phyloP scores from a whole-genome alignment of 1,140 invertebrate species.

The Drosophila parvula region DNA sequence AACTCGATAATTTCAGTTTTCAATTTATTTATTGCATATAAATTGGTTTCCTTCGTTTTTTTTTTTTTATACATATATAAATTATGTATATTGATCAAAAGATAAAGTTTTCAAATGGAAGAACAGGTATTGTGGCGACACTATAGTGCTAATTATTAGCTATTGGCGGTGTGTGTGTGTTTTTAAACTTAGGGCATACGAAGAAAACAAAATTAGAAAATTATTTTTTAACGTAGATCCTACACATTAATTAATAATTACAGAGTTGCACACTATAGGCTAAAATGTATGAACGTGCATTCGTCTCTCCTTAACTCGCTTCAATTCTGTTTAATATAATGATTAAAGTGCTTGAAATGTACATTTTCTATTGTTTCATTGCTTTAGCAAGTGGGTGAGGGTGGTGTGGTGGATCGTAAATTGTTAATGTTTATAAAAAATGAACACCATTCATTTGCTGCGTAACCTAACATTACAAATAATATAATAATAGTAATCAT shows the following conservation, averaged over 20 bases:
- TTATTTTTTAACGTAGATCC: slow-evolving; percentile 56
- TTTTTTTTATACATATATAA: slow-evolving; percentile 44
- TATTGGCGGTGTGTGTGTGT: slow-evolving; percentile 64
- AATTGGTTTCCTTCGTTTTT: slow-evolving; percentile 65
- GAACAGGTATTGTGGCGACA: slow-evolving; percentile 81
- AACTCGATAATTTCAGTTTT: slow-evolving; percentile 48
- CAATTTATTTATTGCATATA: slow-evolving; percentile 80
- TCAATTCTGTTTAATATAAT: slow-evolving; percentile 37
- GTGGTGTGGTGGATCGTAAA: slow-evolving; percentile 26
- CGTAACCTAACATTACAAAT: slow-evolving; percentile 49
- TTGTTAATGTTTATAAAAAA: slow-evolving; percentile 57
- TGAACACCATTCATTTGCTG: slow-evolving; percentile 66
- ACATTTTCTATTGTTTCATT: slow-evolving; percentile 53
- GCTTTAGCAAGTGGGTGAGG: slow-evolving; percentile 1
- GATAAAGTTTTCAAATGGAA: slow-evolving; percentile 75
- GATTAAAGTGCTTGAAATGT: slow-evolving; percentile 66
- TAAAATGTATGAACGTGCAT: slow-evolving; percentile 54
- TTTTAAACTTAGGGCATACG: slow-evolving; percentile 73
- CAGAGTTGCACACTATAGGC: slow-evolving; percentile 51
- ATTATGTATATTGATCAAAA: slow-evolving; percentile 67
- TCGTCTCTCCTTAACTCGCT: slow-evolving; percentile 4
- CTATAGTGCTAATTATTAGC: slow-evolving; percentile 81
- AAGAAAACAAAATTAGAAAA: slow-evolving; percentile 70
- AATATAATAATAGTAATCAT: slow-evolving; percentile 39
- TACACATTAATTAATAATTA: slow-evolving; percentile 68